Base-by-base conservation (phyloP, 92 coral and sea anemone species). In the Palythoa grandis region DNA sequence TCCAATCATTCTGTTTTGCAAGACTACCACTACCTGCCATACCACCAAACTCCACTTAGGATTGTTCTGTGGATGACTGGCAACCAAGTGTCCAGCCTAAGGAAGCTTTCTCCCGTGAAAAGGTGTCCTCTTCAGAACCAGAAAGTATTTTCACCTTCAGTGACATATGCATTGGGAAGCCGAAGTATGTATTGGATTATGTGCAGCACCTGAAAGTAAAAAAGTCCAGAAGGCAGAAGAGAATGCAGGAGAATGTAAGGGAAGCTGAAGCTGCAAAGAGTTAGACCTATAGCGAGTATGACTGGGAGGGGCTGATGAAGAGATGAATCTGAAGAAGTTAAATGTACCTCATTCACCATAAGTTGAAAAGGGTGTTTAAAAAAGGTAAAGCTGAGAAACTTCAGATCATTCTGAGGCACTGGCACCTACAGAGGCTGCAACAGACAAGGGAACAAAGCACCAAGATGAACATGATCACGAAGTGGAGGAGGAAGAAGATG, bases 291-390 rank as follows among this genome's bases (percentile, higher is more conserved):
- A 78, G 75, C 20, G 87, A 83, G 40, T 70, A 83, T 70, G 23
- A 83, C 77, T 83, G 77, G 78, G 66, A 83, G 19, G 78, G 52
- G 87, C 67, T 83, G 72, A 69, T 72, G 72, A 82, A 77, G 86
- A 82, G 70, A 60, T 65, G 52, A 83, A 68, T 54, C 47, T 16
- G 87, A 83, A 83, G 50, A 75, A 39, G 66, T 74, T 82, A 74
- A 3, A 78, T 8, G 87, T 83, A 83, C 58, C 61, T 74, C 60
- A 74, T 74, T 74, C 22, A 74, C 58, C 78, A 43, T 58, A 74
- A 48, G 15, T 1, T n/a, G 57, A 74, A 47, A 74, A 43, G 58
- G 78, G 37, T 74, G 60, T 74, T 3, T 5, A 52, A 4, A 74
- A 50, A 19, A 0, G 47, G 58, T 19, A n/a, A 74, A 74, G 7